Percentiles rank a stretch among this genome's conserved stretches.
phyloP scores from a whole-genome alignment of 2,113 vertebrate genomes.

The Mesocricetus auratus region DNA sequence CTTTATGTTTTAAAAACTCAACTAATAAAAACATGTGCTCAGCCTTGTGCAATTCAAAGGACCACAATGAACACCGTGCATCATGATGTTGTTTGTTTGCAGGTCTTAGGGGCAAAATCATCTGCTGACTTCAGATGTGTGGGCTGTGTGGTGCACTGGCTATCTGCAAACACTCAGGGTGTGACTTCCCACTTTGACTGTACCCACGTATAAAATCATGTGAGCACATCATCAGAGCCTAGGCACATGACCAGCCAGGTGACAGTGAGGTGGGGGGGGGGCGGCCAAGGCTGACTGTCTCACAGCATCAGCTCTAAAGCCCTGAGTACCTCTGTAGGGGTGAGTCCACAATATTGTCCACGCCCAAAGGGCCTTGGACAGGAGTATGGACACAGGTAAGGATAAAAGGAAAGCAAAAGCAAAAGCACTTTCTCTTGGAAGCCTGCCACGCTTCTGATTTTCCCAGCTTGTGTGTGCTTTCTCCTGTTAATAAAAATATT shows the following conservation, averaged over 20 bases:
- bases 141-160: neutral
- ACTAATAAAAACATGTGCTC: neutral
- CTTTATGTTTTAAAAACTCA: neutral
- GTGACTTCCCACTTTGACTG: no score
- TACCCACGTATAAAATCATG: no score
- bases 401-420: no score
- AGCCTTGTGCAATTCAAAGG: neutral
- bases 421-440: no score
- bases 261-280: fast-evolving
- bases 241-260: fast-evolving
- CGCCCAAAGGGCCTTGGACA: no score
- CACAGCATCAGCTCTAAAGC: neutral
- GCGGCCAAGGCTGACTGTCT: neutral
- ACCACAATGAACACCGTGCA: neutral
- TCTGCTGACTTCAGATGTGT: neutral
- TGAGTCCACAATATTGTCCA: no score
- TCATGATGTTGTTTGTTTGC: neutral
- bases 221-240: neutral
- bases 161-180: neutral
- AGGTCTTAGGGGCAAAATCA: neutral
- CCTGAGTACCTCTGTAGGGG: no score
- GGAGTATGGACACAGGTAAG: no score
- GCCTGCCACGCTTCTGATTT: no score
- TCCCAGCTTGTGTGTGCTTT: no score
- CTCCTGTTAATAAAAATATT: no score